Base-by-base conservation (phyloP, 2,888 invertebrate genomes). In the Pemphredon lugubris region DNA sequence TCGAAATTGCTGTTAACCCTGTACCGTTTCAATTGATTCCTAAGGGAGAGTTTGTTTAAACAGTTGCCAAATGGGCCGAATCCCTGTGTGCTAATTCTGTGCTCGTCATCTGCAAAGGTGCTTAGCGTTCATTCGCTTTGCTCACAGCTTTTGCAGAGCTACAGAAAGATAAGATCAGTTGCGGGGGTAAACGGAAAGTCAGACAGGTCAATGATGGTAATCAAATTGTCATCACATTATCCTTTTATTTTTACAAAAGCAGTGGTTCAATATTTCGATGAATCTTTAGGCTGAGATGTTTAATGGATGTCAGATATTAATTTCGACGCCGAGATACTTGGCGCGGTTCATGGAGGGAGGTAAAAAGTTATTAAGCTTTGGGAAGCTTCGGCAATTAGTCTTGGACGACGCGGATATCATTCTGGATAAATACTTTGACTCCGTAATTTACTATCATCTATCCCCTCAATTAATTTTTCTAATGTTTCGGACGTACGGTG, bases 331-430 rank as follows among this genome's bases (percentile, higher is more conserved):
- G 0, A 88, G 91, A 0, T 91, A 92, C 85, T 87, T 93, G 83
- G 77, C 91, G 67, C 84, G 93, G 79, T 83, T 93, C 86, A 69
- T 92, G 81, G 70, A 91, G 77, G 84, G 66, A 7, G 72, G 85
- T 84, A 91, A 81, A 70, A 87, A 90, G 16, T 84, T 92, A 3
- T 89, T 94, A 0, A 93, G 93, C 84, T 90, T 95, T 1, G 91
- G 92, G 5, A 90, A 93, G 20, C 88, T 96, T 0, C 92, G 92
- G 11, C 93, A 93, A 77, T 87, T 96, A 37, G 92, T 96, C 3
- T 86, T 96, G 0, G 96, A 96, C 84, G 94, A 94, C 81, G 92
- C 93, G 23, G 94, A 96, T 77, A 87, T 92, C 7, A 88, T 95
- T 26, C 87, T 93, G 1, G 89, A 91, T 14, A 91, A 92, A 6